Evolutionary conservation across 2,888 invertebrate genomes (phyloP), one percentile per base, ranked within the genome.

Genomic region (Pseudococcus viburni): DNA sequence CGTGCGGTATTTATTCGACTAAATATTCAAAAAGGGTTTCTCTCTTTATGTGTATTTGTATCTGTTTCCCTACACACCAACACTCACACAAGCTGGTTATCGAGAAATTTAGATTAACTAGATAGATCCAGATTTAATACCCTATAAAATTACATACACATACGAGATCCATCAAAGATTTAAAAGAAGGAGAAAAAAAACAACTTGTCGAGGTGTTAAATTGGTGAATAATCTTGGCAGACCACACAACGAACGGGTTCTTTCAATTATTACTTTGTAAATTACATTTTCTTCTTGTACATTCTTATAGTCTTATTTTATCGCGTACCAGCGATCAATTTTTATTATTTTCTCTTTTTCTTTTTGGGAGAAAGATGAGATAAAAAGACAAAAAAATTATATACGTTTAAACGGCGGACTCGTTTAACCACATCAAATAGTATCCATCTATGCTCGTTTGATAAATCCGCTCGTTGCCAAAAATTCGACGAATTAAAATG

Each of bases 91-190:
- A 55, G 68, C 68, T 9, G 68, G 15, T 77, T 77, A 77, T 77
- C 77, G 26, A 42, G 77, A 77, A 77, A 77, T 77, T 77, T 77
- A 77, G 77, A 77, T 77, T 77, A 77, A 77, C 77, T 77, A 68
- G 86, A 46, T 86, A 86, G 87, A 87, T 80, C 87, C 77, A 87
- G 87, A 87, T 87, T 87, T 87, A 87, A 87, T 87, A 87, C 87
- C 51, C 87, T 73, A 87, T 87, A 87, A 87, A 87, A 87, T 51
- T 55, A 80, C 77, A 77, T 77, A 42, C 77, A 26, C n/a, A 80
- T 87, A 42, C 42, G 48, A 87, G 80, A 87, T 80, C 46, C 73
- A 87, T 87, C 87, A 77, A 48, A 46, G 87, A 87, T 87, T 80
- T 55, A 55, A 55, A 33, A 55, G 55, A 55, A 55, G 55, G 15